Conservation (phyloP, 2,888 invertebrate genomes). For the Laothoe populi region DNA sequence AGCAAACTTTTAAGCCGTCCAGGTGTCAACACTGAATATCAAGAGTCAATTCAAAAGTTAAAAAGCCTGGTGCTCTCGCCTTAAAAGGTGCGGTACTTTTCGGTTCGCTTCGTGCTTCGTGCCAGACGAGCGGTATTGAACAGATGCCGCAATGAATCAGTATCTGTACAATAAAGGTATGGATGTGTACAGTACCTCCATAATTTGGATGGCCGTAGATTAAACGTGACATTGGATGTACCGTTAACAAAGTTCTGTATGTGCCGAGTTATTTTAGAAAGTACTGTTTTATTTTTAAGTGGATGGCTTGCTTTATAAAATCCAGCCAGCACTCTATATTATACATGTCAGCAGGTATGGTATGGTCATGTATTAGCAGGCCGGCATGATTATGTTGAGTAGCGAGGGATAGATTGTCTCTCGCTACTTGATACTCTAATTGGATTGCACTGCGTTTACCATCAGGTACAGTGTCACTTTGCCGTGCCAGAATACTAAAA, state of each 20-base stretch:
- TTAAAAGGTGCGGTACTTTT: slow-evolving; percentile 15
- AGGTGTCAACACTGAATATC: not conserved
- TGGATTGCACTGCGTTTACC: too few relatives aligned
- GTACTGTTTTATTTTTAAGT: not conserved
- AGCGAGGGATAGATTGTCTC: too few relatives aligned
- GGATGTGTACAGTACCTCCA: not conserved
- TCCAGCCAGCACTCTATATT: too few relatives aligned
- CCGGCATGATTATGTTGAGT: too few relatives aligned
- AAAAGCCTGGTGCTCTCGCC: slow-evolving; percentile 3
- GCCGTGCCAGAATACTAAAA: too few relatives aligned
- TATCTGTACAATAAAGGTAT: slow-evolving; percentile 3
- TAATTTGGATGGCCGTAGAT: not conserved
- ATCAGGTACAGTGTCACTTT: too few relatives aligned
- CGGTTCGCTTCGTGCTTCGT: not conserved
- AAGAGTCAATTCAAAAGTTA: not conserved
- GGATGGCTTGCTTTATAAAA: not conserved
- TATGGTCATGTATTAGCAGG: too few relatives aligned
- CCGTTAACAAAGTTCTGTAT: not conserved
- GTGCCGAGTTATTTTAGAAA: not conserved
- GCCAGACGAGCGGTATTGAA: slow-evolving; percentile 2
- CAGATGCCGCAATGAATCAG: slow-evolving; percentile 19
- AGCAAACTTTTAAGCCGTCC: not conserved
- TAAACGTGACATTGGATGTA: not conserved
- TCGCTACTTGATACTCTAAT: too few relatives aligned
- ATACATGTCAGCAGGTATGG: too few relatives aligned